Evolutionary conservation across 1,140 invertebrate genomes (phyloP), one percentile per base, ranked within the genome.

Genomic region (Drosophila parabipectinata): DNA sequence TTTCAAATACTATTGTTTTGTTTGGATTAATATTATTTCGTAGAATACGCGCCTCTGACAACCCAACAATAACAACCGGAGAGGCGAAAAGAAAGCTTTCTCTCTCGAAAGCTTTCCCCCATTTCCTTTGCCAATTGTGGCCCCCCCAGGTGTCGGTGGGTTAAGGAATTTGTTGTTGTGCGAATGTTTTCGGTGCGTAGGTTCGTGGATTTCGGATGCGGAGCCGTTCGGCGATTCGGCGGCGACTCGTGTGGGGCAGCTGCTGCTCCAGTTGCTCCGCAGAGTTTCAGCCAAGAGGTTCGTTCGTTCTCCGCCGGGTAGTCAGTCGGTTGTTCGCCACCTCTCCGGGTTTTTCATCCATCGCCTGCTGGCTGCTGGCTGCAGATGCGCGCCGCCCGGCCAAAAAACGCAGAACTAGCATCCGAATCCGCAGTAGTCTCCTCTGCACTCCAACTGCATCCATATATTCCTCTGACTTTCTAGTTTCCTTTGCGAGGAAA

Each of bases 241-340:
- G 21, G n/a, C 30, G 28, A 39, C 14, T 71, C 67, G 66, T 58
- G 59, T 79, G 44, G 63, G 63, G 64, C 72, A 56, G 68, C 79
- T 81, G 74, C 82, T 90, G 74, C 88, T 90, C 87, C 87, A 90
- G 88, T 90, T 90, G 76, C 73, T 77, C 83, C 79, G 77, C 79
- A 88, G 83, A 84, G 83, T 90, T 90, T 76, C 85, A 88, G 77
- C 83, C 75, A 90, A 90, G 85, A 90, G 88, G 88, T 90, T 89
- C 85, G 66, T 80, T 53, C 50, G 61, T 48, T 64, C 39, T 60
- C 45, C 41, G 72, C 59, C 72, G 59, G 53, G 18, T 21, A 21
- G 56, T 68, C 66, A 21, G 56, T 68, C 66, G 74, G 66, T 84
- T 72, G 59, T 69, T 58, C 54, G 55, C 57, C 57, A 60, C 55